Conservation (phyloP, 2,888 invertebrate genomes). For the Branchinecta sandiegonensis region DNA sequence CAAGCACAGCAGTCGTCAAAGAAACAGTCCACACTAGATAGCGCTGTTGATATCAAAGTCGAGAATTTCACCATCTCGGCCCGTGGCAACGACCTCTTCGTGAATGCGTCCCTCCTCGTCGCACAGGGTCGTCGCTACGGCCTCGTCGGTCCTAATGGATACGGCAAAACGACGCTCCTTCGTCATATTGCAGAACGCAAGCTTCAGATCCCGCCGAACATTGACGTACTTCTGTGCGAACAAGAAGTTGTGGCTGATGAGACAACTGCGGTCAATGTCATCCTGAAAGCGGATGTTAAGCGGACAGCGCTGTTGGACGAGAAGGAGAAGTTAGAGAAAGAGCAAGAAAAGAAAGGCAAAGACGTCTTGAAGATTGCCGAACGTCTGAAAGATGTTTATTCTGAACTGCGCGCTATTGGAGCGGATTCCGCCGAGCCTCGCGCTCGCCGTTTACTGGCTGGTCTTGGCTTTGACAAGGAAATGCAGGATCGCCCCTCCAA, state of each 20-base stretch:
- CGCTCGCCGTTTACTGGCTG: conserved; percentile 87
- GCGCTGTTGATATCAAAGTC: conserved; percentile 93
- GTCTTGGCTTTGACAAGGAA: conserved; percentile 69
- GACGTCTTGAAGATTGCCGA: conserved; percentile 60
- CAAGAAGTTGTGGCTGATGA: conserved; percentile 95
- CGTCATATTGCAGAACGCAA: conserved; percentile 80
- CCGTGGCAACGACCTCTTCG: conserved; percentile 90
- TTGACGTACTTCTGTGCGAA: conserved; percentile 91
- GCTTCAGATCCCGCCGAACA: conserved; percentile 86
- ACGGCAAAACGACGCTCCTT: conserved; percentile 93
- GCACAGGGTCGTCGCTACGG: conserved; percentile 90
- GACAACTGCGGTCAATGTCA: conserved; percentile 78
- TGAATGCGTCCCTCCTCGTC: conserved; percentile 84
- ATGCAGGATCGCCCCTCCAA: conserved; percentile 70
- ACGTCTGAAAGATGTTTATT: conserved; percentile 78
- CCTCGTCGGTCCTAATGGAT: conserved; percentile 94
- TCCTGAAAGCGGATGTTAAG: conserved; percentile 83
- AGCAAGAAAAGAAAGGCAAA: conserved; percentile 42
- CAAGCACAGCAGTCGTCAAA: conserved; percentile 49
- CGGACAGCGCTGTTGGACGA: conserved; percentile 65
- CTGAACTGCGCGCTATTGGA: conserved; percentile 86
- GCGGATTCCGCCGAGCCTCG: conserved; percentile 96
- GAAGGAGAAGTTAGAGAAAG: conserved; percentile 61
- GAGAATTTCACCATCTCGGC: conserved; percentile 97
- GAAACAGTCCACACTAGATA: conserved; percentile 65